These are phyloP conservation scores for Ondatra zibethicus DNA, from an alignment of 2,113 vertebrate species.

Conservation along the genomic window DNA sequence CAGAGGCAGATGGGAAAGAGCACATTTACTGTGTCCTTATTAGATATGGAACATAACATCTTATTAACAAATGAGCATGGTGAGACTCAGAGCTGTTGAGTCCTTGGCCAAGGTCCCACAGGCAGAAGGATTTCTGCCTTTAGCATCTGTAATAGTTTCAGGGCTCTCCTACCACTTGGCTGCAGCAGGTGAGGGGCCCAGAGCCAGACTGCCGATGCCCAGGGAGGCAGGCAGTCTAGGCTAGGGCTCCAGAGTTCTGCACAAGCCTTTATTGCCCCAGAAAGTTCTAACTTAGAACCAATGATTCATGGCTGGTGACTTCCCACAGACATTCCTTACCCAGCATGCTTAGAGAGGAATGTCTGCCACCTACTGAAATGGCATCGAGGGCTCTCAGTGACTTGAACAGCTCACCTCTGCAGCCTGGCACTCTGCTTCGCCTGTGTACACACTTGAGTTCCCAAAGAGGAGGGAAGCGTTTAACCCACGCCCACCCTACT, in stretches of 20 bases:
- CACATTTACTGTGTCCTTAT: not conserved
- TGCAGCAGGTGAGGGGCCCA: not conserved
- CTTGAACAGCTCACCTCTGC: not conserved
- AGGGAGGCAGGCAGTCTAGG: not conserved
- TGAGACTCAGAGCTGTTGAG: not conserved
- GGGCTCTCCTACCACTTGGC: not conserved
- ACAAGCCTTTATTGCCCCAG: not conserved
- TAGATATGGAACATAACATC: not conserved
- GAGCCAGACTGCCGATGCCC: not conserved
- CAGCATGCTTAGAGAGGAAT: not conserved
- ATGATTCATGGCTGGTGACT: not conserved
- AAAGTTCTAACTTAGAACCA: not conserved
- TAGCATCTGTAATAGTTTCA: not conserved
- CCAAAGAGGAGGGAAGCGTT: too few species aligned
- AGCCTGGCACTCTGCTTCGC: not conserved
- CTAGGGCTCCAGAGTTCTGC: not conserved
- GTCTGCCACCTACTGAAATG: not conserved
- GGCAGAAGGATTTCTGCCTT: not conserved
- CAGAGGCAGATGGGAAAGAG: not conserved
- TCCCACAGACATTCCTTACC: not conserved
- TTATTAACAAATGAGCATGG: constrained; percentile 23
- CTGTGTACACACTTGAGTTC: not conserved
- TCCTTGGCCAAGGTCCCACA: not conserved
- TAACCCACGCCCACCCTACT: too few species aligned
- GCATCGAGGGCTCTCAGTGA: not conserved